Evolutionary conservation across 2,888 invertebrate genomes (phyloP), one percentile per base, ranked within the genome.

Genomic region (Teinopalpus imperialis): DNA sequence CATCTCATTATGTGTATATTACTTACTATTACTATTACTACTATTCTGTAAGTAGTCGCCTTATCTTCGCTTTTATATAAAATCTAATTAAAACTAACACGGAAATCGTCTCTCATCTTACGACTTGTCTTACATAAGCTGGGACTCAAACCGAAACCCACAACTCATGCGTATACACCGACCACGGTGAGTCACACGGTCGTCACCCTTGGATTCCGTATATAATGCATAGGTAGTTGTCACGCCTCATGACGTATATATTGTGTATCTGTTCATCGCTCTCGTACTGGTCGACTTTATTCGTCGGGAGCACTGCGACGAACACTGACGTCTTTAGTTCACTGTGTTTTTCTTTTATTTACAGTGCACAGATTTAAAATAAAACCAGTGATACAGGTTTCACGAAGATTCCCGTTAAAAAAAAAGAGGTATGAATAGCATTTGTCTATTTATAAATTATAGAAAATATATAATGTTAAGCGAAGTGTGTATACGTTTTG

Each of bases 221-320:
- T 32, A 24, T 31, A 32, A 16, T 31, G 12, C 4, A 14, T 24
- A 21, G 5, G 23, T 24, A 23, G 13, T 13, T 34, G 13, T 20
- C 5, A 18, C 14, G 12, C 18, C 24, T 10, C 20, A 21, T 43
- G 34, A 43, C 34, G 42, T 26, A 34, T n/a, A 9, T 26, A 27
- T 34, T 13, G 27, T 35, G 12, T 26, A 20, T 42, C 12, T 23
- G 27, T 34, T 26, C 32, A 40, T 29, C 9, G 9, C 29, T 43
- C 39, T 39, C 16, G 14, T 14, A 8, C 9, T 7, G 20, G 9
- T 20, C 10, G 9, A 26, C 24, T 18, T 14, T 37, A 45, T 39
- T 45, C 32, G 16, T 10, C 34, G 40, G 32, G 10, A 21, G 10
- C 23, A 12, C 34, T 21, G 34, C 45, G 27, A 16, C 1, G 21